Conservation (phyloP, 1,140 invertebrate species). For the Drosophila ambigua region DNA sequence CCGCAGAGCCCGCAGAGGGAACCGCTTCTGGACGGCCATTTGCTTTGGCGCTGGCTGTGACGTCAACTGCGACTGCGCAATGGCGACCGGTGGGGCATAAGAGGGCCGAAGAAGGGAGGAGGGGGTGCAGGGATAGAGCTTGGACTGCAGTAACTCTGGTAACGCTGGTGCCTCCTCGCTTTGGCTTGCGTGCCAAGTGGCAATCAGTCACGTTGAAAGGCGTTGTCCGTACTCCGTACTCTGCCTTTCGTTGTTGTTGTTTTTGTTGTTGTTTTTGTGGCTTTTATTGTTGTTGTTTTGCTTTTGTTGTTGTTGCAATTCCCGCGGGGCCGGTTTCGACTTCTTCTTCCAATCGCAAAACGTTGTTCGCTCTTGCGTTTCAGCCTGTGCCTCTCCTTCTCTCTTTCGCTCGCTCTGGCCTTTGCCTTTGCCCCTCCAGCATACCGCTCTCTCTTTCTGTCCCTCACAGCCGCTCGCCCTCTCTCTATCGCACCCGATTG, state of each 20-base stretch:
- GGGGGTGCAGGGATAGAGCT: not conserved
- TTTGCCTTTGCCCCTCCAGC: constrained; percentile 12
- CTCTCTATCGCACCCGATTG: constrained; percentile 42
- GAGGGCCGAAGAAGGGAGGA: too few species aligned
- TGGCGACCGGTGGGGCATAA: constrained; percentile 39
- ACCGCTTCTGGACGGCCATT: constrained; percentile 70
- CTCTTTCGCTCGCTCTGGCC: constrained; percentile 7
- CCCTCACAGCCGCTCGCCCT: not conserved
- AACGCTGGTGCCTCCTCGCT: constrained; percentile 30
- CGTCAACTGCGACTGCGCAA: constrained; percentile 62
- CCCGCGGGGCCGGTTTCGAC: constrained; percentile 54
- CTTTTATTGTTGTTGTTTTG: constrained; percentile 14
- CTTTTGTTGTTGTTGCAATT: constrained; percentile 10
- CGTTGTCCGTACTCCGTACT: constrained; percentile 59
- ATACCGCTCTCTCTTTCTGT: constrained; percentile 23
- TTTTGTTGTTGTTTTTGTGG: constrained; percentile 6
- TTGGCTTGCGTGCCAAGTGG: constrained; percentile 74
- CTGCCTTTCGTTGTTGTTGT: constrained; percentile 18
- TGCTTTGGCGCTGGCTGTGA: constrained; percentile 55
- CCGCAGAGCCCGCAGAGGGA: not conserved
- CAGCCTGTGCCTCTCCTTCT: constrained; percentile 14
- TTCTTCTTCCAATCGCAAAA: constrained; percentile 71
- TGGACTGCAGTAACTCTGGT: constrained; percentile 48
- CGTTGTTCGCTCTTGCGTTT: constrained; percentile 52
- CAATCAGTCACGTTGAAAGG: constrained; percentile 78